Evolutionary conservation across 2,888 invertebrate species (phyloP), one percentile per base, ranked within the genome.

Genomic region (Torymus aiolomorphi): DNA sequence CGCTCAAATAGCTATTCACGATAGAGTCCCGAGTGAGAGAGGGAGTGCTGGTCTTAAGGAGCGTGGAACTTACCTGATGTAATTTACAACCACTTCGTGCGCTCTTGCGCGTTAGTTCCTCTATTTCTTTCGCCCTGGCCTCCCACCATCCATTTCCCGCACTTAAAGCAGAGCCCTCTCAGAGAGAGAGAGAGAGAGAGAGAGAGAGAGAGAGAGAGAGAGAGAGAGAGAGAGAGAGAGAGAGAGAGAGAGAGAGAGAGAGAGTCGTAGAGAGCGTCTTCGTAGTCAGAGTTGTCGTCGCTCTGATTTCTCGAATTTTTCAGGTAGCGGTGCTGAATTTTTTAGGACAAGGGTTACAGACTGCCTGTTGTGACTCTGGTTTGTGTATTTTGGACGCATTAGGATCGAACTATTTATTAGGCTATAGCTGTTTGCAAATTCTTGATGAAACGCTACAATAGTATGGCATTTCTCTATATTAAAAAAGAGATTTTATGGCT

Each of bases 1-100:
- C 69, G 76, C 69, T 76, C 76, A 70, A 80, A 80, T 73, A 69
- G 73, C 76, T 73, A 76, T 76, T 80, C 71, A 76, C 76, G 77
- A 75, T 70, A 57, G 75, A 76, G 65, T 70, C 54, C 31, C 31
- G 31, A 31, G 31, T 31, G 31, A 31, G 31, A 31, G 31, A 31
- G 31, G 8, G 31, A 31, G 31, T 31, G 76, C 63, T n/a, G 14
- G 18, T 42, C 71, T 61, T 76, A 69, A 69, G 73, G 56, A 80
- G 42, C 65, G 79, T 16, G 49, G 56, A 80, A 72, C 80, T 80
- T 74, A 67, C 31, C 61, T 67, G 72, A 78, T 79, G 79, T 74
- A 79, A 75, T 75, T 80, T 80, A 77, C 71, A 71, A 51, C 51
- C 51, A 51, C 66, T 70, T 74, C 66, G 77, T 65, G 76, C 62